These are phyloP conservation scores for Hippocampus zosterae DNA, from an alignment of 2,113 vertebrate species.

Conservation along the genomic window DNA sequence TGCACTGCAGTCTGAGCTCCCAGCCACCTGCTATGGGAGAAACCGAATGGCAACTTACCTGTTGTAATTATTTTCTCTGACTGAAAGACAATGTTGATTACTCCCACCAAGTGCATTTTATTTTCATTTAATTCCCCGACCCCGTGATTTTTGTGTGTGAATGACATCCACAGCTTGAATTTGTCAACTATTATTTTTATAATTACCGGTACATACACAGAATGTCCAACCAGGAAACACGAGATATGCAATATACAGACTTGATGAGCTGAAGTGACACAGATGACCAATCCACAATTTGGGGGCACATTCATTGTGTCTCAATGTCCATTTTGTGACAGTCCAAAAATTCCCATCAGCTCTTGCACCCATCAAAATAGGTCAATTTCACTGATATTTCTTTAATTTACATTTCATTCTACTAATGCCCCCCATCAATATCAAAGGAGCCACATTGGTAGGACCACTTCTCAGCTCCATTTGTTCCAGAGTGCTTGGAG, in stretches of 20 bases:
- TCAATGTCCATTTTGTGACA: background rate
- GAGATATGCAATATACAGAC: background rate
- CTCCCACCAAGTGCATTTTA: no score
- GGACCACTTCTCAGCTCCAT: conserved; percentile 16
- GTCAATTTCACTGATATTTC: background rate
- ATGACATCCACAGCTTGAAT: no score
- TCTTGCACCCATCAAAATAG: conserved; percentile 10
- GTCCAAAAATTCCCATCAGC: background rate
- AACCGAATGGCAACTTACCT: no score
- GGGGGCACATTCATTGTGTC: background rate
- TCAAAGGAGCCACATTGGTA: conserved; percentile 13
- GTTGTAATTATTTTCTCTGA: no score
- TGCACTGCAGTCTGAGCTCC: no score
- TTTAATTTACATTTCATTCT: background rate
- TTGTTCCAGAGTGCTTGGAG: conserved; percentile 33
- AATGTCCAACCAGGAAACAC: background rate
- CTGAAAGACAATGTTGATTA: no score
- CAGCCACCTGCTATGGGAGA: no score
- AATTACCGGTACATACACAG: background rate
- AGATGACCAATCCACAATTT: background rate
- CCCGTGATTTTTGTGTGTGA: no score
- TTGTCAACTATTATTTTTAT: no score
- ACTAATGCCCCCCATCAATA: conserved; percentile 7
- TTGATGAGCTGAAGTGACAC: background rate
- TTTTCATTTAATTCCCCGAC: no score